Conservation (phyloP, 2,888 invertebrate genomes). For the Eilema sororculum region DNA sequence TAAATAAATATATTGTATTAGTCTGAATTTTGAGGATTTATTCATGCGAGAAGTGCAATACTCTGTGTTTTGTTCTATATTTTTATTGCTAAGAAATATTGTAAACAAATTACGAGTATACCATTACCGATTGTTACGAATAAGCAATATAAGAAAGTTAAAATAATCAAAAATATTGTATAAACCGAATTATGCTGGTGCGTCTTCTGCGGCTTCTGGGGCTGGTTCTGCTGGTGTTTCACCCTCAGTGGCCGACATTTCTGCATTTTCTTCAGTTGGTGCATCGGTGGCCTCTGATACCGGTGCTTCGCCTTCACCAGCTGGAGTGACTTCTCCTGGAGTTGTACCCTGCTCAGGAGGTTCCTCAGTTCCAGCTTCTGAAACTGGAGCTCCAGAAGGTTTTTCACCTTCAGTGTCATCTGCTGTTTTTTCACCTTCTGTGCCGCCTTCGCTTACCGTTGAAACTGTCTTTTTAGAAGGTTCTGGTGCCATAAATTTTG, state of each 20-base stretch:
- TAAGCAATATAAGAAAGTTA: constrained; percentile 27
- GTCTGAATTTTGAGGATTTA: neutral
- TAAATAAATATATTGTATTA: too few species aligned
- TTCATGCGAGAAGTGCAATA: neutral
- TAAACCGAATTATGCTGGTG: neutral
- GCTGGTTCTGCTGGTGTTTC: constrained; percentile 20
- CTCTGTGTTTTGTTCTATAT: neutral
- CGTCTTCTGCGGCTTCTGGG: neutral
- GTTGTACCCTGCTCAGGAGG: neutral
- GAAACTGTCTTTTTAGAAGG: constrained; percentile 14
- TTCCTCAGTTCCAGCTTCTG: neutral
- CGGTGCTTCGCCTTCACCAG: constrained; percentile 32
- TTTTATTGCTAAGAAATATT: constrained; percentile 14
- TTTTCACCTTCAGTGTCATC: constrained; percentile 15
- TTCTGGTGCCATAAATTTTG: neutral
- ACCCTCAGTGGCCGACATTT: constrained; percentile 29
- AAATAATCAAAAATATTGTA: constrained; percentile 38
- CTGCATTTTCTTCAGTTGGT: constrained; percentile 33
- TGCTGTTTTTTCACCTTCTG: constrained; percentile 25
- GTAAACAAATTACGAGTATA: constrained; percentile 15
- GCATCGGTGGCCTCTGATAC: constrained; percentile 37
- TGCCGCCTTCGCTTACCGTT: constrained; percentile 25
- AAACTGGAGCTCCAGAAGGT: constrained; percentile 6
- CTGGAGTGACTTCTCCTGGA: constrained; percentile 20
- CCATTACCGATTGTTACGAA: constrained; percentile 26